Percentiles rank a stretch among this genome's conserved stretches.
phyloP scores from a whole-genome alignment of 1,140 invertebrate genomes.

The Drosophila azteca region DNA sequence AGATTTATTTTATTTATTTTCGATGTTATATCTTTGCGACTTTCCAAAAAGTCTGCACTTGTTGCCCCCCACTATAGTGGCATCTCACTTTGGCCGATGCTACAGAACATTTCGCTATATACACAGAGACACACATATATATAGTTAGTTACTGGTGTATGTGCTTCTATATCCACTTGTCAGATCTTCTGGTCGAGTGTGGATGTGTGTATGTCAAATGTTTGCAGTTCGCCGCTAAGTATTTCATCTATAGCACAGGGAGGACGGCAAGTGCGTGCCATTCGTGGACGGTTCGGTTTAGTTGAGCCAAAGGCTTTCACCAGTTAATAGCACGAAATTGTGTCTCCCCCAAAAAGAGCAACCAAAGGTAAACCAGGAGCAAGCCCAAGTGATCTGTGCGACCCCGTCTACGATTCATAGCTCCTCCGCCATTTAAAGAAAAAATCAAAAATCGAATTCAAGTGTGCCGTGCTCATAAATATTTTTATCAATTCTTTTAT shows the following conservation, averaged over 20 bases:
- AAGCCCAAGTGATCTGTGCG: constrained; percentile 17
- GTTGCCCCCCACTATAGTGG: constrained; percentile 40
- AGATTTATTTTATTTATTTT: constrained; percentile 80
- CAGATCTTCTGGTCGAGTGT: constrained; percentile 38
- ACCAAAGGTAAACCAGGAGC: constrained; percentile 22
- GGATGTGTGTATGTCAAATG: constrained; percentile 48
- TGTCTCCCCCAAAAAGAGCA: constrained; percentile 38
- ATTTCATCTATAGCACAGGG: constrained; percentile 47
- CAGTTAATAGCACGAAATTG: constrained; percentile 70
- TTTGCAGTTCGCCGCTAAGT: constrained; percentile 30
- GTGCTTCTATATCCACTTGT: constrained; percentile 45
- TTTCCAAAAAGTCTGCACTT: constrained; percentile 64
- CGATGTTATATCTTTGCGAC: constrained; percentile 63
- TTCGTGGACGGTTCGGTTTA: constrained; percentile 62
- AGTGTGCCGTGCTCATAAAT: constrained; percentile 71
- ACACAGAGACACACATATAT: constrained; percentile 26
- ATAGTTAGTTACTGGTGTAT: constrained; percentile 5
- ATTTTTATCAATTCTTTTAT: constrained; percentile 34
- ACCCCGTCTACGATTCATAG: constrained; percentile 3
- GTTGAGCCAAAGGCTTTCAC: constrained; percentile 76
- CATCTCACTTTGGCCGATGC: constrained; percentile 58
- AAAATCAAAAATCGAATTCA: constrained; percentile 46
- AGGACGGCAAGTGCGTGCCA: constrained; percentile 10
- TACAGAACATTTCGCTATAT: constrained; percentile 37
- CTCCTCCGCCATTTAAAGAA: neutral